These are phyloP conservation scores for Thaleichthys pacificus DNA, from an alignment of 2,797 vertebrate species.

Conservation along the genomic window DNA sequence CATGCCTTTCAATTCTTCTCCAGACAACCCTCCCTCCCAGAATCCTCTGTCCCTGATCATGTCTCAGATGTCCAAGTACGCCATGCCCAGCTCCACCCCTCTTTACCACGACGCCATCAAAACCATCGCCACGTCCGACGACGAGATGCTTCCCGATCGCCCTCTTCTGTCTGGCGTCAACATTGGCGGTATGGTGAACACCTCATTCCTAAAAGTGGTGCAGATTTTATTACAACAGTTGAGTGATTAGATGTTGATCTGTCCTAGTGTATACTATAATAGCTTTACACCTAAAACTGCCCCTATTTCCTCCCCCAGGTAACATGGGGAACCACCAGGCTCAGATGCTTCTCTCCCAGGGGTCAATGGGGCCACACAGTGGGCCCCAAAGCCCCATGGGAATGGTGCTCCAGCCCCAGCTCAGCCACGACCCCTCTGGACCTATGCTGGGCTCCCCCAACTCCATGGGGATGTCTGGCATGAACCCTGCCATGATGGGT, in stretches of 20 bases:
- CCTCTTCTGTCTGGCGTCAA: slow-evolving; percentile 86
- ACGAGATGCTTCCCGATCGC: slow-evolving; percentile 91
- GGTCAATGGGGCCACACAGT: slow-evolving; percentile 73
- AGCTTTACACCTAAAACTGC: slow-evolving; percentile 2
- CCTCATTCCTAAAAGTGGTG: background rate
- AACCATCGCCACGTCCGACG: slow-evolving; percentile 96
- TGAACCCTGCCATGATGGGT: slow-evolving; percentile 81
- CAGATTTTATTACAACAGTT: background rate
- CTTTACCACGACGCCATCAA: slow-evolving; percentile 99
- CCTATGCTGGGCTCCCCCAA: slow-evolving; percentile 88
- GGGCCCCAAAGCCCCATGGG: slow-evolving; percentile 91
- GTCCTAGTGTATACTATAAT: background rate
- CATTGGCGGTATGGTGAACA: slow-evolving; percentile 79
- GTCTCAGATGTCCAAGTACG: slow-evolving; percentile 99
- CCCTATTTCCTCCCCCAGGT: slow-evolving; percentile 63
- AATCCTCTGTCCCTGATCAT: slow-evolving; percentile 97
- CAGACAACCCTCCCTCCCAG: slow-evolving; percentile 85
- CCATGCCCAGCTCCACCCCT: slow-evolving; percentile 96
- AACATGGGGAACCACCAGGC: slow-evolving; percentile 81
- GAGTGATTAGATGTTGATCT: background rate
- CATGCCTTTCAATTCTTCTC: slow-evolving; percentile 88
- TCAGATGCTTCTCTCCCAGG: slow-evolving; percentile 73
- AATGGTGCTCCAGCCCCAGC: slow-evolving; percentile 84
- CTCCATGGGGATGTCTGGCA: slow-evolving; percentile 83
- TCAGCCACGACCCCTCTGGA: slow-evolving; percentile 85